Percentiles rank a stretch among this genome's conserved stretches.
phyloP scores from a whole-genome alignment of 2,888 invertebrate genomes.

The Trichopoda pennipes region DNA sequence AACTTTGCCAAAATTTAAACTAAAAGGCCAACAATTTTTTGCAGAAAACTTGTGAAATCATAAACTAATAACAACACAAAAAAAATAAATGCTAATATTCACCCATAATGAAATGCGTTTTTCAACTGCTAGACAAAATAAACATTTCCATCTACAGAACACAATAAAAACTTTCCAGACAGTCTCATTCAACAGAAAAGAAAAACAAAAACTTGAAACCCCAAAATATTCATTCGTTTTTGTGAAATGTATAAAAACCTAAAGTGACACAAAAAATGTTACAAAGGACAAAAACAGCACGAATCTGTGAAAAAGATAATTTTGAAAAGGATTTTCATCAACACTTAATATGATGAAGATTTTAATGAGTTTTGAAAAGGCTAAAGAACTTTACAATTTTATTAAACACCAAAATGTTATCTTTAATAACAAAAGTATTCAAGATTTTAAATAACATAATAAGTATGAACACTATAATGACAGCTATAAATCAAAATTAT shows the following conservation, averaged over 20 bases:
- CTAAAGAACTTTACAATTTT: no score
- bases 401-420: no score
- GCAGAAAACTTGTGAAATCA: slow-evolving; percentile 47
- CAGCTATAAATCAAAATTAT: no score
- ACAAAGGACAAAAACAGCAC: background rate
- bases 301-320: background rate
- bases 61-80: slow-evolving; percentile 28
- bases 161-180: slow-evolving; percentile 68
- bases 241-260: slow-evolving; percentile 38
- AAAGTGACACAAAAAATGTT: slow-evolving; percentile 1
- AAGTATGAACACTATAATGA: no score
- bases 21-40: slow-evolving; percentile 52
- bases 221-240: slow-evolving; percentile 42
- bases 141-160: slow-evolving; percentile 34
- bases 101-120: slow-evolving; percentile 49
- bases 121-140: slow-evolving; percentile 53
- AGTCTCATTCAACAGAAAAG: slow-evolving; percentile 52
- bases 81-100: slow-evolving; percentile 17
- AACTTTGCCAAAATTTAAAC: slow-evolving; percentile 5
- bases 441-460: no score
- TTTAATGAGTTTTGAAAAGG: slow-evolving; percentile 57
- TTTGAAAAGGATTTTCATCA: slow-evolving; percentile 50
- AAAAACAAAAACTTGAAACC: slow-evolving; percentile 18
- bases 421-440: no score
- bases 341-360: slow-evolving; percentile 55